These are phyloP conservation scores for Samia ricini DNA, from an alignment of 1,140 invertebrate genomes.

Conservation along the genomic window DNA sequence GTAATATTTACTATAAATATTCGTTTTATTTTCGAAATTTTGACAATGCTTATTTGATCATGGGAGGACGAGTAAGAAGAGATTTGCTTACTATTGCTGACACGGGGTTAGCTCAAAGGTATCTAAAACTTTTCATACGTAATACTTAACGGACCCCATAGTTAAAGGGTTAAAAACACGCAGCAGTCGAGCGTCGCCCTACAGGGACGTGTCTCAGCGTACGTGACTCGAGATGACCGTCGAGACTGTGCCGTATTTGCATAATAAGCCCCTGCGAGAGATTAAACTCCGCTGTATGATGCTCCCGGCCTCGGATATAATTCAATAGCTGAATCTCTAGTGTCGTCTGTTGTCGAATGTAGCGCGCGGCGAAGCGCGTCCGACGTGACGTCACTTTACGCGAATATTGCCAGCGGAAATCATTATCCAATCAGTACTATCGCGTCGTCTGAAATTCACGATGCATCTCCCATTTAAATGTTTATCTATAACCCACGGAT, in stretches of 20 bases:
- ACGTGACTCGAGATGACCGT: constrained; percentile 62
- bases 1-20: too few relatives aligned
- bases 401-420: constrained; percentile 47
- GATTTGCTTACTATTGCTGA: too few relatives aligned
- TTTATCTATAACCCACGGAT: constrained; percentile 19
- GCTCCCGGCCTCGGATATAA: constrained; percentile 66
- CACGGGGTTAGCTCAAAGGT: too few relatives aligned
- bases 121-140: too few relatives aligned
- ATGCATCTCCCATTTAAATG: constrained; percentile 28
- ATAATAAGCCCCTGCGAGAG: constrained; percentile 69
- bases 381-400: constrained; percentile 44
- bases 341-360: constrained; percentile 44
- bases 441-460: constrained; percentile 11
- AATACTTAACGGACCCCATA: background rate
- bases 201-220: constrained; percentile 35
- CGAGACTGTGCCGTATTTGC: constrained; percentile 59
- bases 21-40: too few relatives aligned
- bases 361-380: constrained; percentile 32
- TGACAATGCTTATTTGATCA: too few relatives aligned
- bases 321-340: constrained; percentile 61
- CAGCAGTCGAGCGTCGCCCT: constrained; percentile 1
- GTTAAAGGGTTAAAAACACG: constrained; percentile 20
- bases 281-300: constrained; percentile 72
- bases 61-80: too few relatives aligned
- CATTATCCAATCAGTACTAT: constrained; percentile 48